A percentile compares a stretch with the other conserved stretches of the same genome.
These are phyloP conservation scores for Eristalinus aeneus DNA, from an alignment of 2,888 invertebrate species.

Conservation along the genomic window DNA sequence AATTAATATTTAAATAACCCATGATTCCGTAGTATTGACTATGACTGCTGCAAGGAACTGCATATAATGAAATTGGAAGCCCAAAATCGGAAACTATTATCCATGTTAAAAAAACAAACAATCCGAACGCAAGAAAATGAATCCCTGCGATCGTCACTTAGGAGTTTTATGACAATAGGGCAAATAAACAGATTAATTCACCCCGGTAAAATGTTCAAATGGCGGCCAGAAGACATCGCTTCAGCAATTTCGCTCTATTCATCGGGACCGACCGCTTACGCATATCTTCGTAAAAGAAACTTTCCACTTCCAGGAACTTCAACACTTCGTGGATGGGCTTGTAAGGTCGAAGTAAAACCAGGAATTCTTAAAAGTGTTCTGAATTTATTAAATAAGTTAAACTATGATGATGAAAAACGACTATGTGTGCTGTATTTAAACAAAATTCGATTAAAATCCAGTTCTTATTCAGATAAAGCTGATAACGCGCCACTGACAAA, in stretches of 20 bases:
- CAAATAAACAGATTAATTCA: conserved; percentile 46
- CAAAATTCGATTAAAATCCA: conserved; percentile 50
- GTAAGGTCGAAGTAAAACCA: conserved; percentile 43
- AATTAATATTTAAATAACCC: neutral
- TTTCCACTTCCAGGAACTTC: conserved; percentile 47
- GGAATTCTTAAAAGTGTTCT: conserved; percentile 39
- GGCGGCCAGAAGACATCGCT: conserved; percentile 43
- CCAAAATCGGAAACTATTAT: conserved; percentile 16
- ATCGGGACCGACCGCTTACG: conserved; percentile 39
- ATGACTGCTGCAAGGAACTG: conserved; percentile 34
- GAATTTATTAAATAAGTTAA: conserved; percentile 22
- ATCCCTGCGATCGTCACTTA: conserved; percentile 10
- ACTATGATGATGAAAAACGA: conserved; percentile 26
- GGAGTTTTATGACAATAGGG: conserved; percentile 33
- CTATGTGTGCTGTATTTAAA: conserved; percentile 61
- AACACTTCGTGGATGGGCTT: conserved; percentile 44
- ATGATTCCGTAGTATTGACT: conserved; percentile 19
- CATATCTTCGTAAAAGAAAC: conserved; percentile 25
- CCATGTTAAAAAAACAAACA: conserved; percentile 16
- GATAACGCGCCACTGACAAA: conserved; percentile 9
- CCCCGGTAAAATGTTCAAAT: conserved; percentile 24
- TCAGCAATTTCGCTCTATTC: conserved; percentile 36
- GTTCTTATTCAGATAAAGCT: conserved; percentile 24
- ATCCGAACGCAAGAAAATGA: conserved; percentile 31
- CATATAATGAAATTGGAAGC: conserved; percentile 49